Conservation (phyloP, 2,797 vertebrate genomes). For the Podarcis lilfordi region DNA sequence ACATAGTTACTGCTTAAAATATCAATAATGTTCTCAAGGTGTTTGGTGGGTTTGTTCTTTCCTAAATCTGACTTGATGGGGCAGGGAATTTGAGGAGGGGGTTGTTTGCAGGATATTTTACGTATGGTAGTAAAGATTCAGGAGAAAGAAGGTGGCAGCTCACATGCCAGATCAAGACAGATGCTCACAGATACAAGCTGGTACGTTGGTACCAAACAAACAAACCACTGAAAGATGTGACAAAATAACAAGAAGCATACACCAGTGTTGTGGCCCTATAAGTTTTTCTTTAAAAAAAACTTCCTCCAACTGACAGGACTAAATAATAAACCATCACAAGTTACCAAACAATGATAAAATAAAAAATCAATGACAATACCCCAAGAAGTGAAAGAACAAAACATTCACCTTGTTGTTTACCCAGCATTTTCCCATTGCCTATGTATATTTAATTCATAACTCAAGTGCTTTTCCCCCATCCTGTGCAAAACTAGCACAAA, state of each 20-base stretch:
- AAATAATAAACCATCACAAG: not conserved
- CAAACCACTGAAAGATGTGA: not conserved
- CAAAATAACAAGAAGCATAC: not conserved
- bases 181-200: not conserved
- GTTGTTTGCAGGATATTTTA: not conserved
- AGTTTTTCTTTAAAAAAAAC: not conserved
- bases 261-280: not conserved
- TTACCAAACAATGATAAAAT: not conserved
- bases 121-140: not conserved
- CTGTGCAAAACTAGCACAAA: not conserved
- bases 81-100: not conserved
- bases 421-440: not conserved
- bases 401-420: not conserved
- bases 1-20: constrained; percentile 1
- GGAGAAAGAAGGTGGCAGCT: not conserved
- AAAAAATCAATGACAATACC: not conserved
- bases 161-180: not conserved
- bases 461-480: not conserved
- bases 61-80: not conserved
- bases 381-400: not conserved
- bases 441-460: not conserved
- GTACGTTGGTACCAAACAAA: not conserved
- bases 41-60: not conserved
- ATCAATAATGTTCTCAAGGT: constrained; percentile 9
- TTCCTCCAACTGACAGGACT: not conserved